Evolutionary conservation across 2,797 vertebrate genomes (phyloP).

Genomic region (Zenarchopterus dispar): DNA sequence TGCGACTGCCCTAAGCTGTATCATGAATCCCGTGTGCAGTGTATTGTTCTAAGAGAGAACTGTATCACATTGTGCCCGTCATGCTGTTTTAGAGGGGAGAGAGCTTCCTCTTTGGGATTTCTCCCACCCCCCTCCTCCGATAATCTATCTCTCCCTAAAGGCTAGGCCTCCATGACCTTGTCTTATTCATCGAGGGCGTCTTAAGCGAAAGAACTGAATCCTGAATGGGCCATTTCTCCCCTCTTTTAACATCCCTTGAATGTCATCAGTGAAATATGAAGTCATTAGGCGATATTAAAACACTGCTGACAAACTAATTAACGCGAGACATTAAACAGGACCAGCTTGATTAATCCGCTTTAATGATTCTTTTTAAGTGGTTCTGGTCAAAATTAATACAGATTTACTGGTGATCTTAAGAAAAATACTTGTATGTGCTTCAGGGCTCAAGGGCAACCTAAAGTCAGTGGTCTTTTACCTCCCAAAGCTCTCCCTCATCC

Average conservation of each 20-base stretch:
- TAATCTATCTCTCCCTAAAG: constrained; percentile 82
- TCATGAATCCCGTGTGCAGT: constrained; percentile 71
- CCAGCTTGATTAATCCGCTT: constrained; percentile 99
- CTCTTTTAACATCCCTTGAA: constrained; percentile 98
- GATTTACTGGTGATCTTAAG: constrained; percentile 97
- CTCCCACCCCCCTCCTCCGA: constrained; percentile 71
- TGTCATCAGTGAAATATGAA: constrained; percentile 99
- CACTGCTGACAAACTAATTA: constrained; percentile 99
- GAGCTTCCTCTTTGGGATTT: constrained; percentile 79
- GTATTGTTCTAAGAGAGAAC: constrained; percentile 77
- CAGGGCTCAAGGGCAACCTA: constrained; percentile 77
- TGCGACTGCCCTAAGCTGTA: constrained; percentile 61
- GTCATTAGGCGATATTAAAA: constrained; percentile 99
- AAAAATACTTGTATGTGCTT: constrained; percentile 76
- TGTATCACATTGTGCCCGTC: constrained; percentile 84
- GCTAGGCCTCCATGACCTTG: constrained; percentile 79
- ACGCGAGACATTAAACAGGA: constrained; percentile 99
- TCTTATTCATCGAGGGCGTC: constrained; percentile 78
- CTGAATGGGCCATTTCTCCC: constrained; percentile 96
- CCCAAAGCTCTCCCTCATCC: constrained; percentile 23
- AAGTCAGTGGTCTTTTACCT: constrained; percentile 71
- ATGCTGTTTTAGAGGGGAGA: constrained; percentile 80
- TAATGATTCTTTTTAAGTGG: constrained; percentile 99
- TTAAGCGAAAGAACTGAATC: constrained; percentile 78
- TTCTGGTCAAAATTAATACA: constrained; percentile 99